Evolutionary conservation across 1,140 invertebrate genomes (phyloP), one percentile per base, ranked within the genome.

Genomic region (Drosophila azteca): DNA sequence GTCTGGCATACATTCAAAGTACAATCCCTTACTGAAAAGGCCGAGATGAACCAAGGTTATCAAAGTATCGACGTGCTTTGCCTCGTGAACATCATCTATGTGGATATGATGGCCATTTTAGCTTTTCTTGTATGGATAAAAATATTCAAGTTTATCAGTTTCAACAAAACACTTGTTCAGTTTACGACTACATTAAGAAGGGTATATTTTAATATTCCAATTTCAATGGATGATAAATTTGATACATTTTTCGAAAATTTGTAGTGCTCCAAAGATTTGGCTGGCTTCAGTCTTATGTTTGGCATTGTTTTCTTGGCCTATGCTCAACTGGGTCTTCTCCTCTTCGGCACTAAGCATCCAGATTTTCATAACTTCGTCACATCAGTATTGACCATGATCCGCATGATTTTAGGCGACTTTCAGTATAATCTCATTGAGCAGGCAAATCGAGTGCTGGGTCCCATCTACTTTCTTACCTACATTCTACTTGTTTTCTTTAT

Each of bases 401-500:
- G 96, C 48, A 95, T 95, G 74, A 96, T 97, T 90, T 92, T 97
- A 39, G 96, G 96, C n/a, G 96, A 97, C 90, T 97, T 97, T 91
- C 94, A 97, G 90, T 97, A 96, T 88, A 92, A 93, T 55, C 93
- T 94, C 31, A 94, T 97, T 13, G 94, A 96, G 90, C 90, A 93
- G 29, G 95, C 95, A 1, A 95, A 96, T 92, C 92, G 95, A 45
- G 90, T 96, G 22, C 91, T 97, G 26, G 96, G 96, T 13, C 96
- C 96, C 5, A 94, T 96, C 50, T 97, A 95, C 91, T 97, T 97
- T 91, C 90, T 97, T 11, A 93, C 94, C 11, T 97, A 95, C 70
- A 95, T 97, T 20, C 95, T 97, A 91, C 94, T 96, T 64, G 95
- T 97, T 1, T 97, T 96, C 92, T 97, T 97, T 81, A 95, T 97